Evolutionary conservation across 2,888 invertebrate species (phyloP), one percentile per base, ranked within the genome.

Genomic region (Panopea generosa): DNA sequence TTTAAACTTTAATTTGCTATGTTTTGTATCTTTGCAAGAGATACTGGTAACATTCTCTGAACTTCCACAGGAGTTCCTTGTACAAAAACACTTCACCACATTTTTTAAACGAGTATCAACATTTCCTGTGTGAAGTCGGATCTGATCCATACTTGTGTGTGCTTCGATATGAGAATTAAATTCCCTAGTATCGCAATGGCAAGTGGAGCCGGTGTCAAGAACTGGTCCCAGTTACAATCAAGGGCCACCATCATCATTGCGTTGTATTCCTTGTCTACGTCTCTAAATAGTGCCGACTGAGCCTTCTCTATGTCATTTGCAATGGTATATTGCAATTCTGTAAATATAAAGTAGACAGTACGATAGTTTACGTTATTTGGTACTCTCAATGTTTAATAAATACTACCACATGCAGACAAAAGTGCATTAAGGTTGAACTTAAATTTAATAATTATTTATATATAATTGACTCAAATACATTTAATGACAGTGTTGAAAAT

Each of bases 71-170:
- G 53, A 16, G 53, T 27, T 22, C 53, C 53, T 53, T 53, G 3
- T 27, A 53, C 4, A 2, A 53, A 29, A 53, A 53, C n/a, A 53
- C 18, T 53, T 22, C 6, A 27, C 26, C 14, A 27, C 53, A 26
- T 6, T 26, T n/a, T 53, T 53, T 4, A 53, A 9, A 27, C 27
- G 53, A n/a, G n/a, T n/a, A n/a, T 53, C 53, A 16, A 53, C 27
- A 53, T 53, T 53, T 26, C 16, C 9, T 9, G 27, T 53, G 16
- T 53, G 27, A 6, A 53, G 47, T 1, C 27, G 26, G n/a, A 53
- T 53, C 14, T 26, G 53, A 26, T 53, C 53, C 53, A 53, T 53
- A 27, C 53, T 26, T 53, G 53, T 53, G 16, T 53, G 53, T 1
- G 53, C 53, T 53, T 53, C 4, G 33, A 33, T 7, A 33, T 33